Evolutionary conservation across 2,113 vertebrate species (phyloP).

Genomic region (Micromys minutus): DNA sequence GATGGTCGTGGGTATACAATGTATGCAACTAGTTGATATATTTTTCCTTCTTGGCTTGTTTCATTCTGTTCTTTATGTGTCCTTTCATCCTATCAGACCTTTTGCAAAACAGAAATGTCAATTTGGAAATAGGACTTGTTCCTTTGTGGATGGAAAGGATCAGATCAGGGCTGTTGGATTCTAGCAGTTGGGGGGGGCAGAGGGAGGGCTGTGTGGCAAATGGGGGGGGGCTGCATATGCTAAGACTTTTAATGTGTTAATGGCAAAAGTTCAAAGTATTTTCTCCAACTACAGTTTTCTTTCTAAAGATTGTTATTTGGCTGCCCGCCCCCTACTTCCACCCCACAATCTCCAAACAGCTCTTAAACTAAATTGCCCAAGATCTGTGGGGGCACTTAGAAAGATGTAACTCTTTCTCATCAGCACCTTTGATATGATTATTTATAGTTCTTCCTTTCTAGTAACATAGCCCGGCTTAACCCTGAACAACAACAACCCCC

Average conservation of each 20-base stretch:
- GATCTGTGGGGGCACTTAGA: slow-evolving; percentile 70
- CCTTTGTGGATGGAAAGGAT: slow-evolving; percentile 71
- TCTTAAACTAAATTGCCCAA: slow-evolving; percentile 75
- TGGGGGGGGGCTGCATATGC: slow-evolving; percentile 68
- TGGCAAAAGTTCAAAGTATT: slow-evolving; percentile 77
- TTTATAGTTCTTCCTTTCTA: slow-evolving; percentile 4
- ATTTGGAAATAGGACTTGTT: slow-evolving; percentile 70
- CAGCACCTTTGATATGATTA: slow-evolving; percentile 69
- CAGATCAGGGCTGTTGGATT: slow-evolving; percentile 50
- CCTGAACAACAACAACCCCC: slow-evolving; percentile 14
- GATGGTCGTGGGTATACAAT: not conserved
- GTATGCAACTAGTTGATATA: slow-evolving; percentile 66
- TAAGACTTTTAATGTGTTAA: slow-evolving; percentile 78
- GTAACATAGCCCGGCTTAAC: slow-evolving; percentile 44
- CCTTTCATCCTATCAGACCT: slow-evolving; percentile 57
- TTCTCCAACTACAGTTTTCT: slow-evolving; percentile 73
- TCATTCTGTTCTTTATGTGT: slow-evolving; percentile 42
- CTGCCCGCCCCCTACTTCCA: not conserved
- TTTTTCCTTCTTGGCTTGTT: slow-evolving; percentile 70
- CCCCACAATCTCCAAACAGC: slow-evolving; percentile 66
- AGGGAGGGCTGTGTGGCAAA: not conserved
- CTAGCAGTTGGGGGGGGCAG: slow-evolving; percentile 63
- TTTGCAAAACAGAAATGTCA: slow-evolving; percentile 71
- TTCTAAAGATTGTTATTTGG: slow-evolving; percentile 68
- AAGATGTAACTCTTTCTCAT: slow-evolving; percentile 62